Conservation (phyloP, 2,888 invertebrate species). For the Lissonota sp. region DNA sequence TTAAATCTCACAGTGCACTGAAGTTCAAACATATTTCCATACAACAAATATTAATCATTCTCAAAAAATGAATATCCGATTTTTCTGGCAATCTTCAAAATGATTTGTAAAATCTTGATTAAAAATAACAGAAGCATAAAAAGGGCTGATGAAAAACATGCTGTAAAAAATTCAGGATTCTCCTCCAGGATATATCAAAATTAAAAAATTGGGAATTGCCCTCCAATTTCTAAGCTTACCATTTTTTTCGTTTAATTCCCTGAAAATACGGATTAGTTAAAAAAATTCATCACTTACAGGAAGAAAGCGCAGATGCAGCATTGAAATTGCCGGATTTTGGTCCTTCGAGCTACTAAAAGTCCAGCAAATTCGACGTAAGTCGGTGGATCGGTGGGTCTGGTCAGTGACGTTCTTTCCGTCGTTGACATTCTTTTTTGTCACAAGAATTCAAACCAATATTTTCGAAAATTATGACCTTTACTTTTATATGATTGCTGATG, state of each 20-base stretch:
- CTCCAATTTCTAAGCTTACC: not conserved
- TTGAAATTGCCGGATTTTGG: constrained; percentile 86
- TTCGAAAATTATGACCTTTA: constrained; percentile 25
- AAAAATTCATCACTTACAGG: constrained; percentile 86
- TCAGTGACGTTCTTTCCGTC: constrained; percentile 86
- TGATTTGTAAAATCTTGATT: too few relatives aligned
- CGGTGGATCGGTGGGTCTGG: constrained; percentile 81
- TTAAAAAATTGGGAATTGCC: not conserved
- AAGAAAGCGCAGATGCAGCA: constrained; percentile 89
- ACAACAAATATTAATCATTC: too few relatives aligned
- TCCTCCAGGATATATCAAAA: too few relatives aligned
- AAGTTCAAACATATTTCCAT: too few relatives aligned
- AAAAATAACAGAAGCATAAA: not conserved
- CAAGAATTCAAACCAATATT: constrained; percentile 2
- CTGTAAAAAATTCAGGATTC: too few relatives aligned
- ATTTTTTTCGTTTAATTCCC: not conserved
- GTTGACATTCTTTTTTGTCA: constrained; percentile 68
- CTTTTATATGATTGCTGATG: constrained; percentile 23
- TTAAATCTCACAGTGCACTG: too few relatives aligned
- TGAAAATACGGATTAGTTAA: not conserved
- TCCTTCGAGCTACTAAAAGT: constrained; percentile 83
- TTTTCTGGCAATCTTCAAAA: too few relatives aligned
- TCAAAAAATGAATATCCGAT: too few relatives aligned
- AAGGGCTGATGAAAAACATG: not conserved
- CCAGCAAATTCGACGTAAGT: constrained; percentile 85